These are phyloP conservation scores for Altica lythri DNA, from an alignment of 2,888 invertebrate genomes.

Conservation along the genomic window DNA sequence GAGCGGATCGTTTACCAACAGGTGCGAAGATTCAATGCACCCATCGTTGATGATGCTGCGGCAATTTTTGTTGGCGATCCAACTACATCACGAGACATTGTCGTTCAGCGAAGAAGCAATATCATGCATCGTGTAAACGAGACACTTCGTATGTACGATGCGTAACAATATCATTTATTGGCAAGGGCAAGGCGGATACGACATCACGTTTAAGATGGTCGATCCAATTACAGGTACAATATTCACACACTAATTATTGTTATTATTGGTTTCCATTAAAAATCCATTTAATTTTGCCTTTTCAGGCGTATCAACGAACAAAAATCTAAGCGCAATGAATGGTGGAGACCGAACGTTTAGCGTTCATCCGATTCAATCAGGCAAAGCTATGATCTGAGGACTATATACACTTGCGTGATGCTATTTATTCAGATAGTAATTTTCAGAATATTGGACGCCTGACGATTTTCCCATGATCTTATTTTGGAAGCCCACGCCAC, in stretches of 20 bases:
- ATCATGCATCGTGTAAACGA: neutral
- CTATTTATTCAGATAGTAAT: no score
- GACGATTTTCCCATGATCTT: no score
- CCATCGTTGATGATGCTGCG: neutral
- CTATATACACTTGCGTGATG: no score
- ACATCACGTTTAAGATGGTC: neutral
- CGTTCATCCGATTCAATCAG: no score
- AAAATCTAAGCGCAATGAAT: conserved; percentile 7
- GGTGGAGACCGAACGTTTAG: no score
- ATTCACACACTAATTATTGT: conserved; percentile 1
- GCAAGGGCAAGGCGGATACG: neutral
- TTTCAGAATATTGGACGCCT: no score
- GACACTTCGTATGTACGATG: neutral
- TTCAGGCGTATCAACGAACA: conserved; percentile 5
- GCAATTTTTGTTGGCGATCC: neutral
- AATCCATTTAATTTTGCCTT: neutral
- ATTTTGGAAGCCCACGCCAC: no score
- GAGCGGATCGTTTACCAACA: neutral
- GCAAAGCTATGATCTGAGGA: no score
- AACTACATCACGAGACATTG: neutral
- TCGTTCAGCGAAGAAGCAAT: neutral
- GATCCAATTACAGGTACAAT: neutral
- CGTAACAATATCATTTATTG: neutral
- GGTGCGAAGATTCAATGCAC: neutral
- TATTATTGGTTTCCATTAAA: conserved; percentile 3